Percentiles rank a stretch among this genome's conserved stretches.
Conservation (phyloP, 2,113 vertebrate species). For the Pimephales promelas region DNA sequence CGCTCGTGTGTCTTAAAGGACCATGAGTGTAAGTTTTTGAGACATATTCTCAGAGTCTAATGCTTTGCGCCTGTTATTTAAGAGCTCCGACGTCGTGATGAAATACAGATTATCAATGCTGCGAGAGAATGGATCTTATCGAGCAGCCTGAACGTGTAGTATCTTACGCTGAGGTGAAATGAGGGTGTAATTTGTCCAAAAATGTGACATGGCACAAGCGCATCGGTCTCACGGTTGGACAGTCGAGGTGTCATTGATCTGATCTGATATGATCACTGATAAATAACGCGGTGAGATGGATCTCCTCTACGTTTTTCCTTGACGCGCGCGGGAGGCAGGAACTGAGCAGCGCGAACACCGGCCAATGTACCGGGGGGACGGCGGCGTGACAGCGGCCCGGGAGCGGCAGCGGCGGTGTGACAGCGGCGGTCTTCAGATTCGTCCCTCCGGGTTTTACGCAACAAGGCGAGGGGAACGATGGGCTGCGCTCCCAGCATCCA, state of each 20-base stretch:
- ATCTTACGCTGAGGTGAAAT: background rate
- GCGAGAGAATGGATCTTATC: background rate
- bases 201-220: conserved; percentile 17
- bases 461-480: conserved; percentile 78
- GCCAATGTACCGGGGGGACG: conserved; percentile 59
- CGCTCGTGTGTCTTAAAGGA: conserved; percentile 30
- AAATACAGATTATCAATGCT: background rate
- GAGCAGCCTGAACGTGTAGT: background rate
- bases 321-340: conserved; percentile 58
- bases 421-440: conserved; percentile 55
- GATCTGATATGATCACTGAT: conserved; percentile 45
- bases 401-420: conserved; percentile 46
- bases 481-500: conserved; percentile 97
- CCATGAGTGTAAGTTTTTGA: conserved; percentile 21
- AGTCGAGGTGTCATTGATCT: conserved; percentile 29
- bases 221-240: background rate
- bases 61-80: conserved; percentile 23
- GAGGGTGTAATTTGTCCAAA: background rate
- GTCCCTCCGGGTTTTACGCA: conserved; percentile 59
- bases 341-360: conserved; percentile 41
- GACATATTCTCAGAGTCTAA: conserved; percentile 2
- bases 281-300: conserved; percentile 53
- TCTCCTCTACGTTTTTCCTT: conserved; percentile 43
- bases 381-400: conserved; percentile 51
- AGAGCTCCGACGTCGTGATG: background rate